Percentiles rank a stretch among this genome's conserved stretches.
phyloP scores from a whole-genome alignment of 2,888 invertebrate species.

The Hetaerina titia region DNA sequence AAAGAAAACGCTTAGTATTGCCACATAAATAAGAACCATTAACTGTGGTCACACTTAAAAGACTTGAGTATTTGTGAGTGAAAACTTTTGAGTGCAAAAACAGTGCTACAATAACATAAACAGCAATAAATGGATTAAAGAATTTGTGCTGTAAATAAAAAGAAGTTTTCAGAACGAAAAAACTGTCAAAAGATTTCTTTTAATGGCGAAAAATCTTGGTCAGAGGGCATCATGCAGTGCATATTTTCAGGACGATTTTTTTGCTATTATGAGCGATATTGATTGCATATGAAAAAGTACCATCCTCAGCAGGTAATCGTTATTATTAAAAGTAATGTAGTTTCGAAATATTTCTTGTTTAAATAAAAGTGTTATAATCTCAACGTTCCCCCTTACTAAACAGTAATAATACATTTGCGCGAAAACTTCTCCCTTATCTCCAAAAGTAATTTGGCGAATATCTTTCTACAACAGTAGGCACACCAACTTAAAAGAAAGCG shows the following conservation, averaged over 20 bases:
- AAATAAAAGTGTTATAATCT: too few species aligned
- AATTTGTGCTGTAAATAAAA: background rate
- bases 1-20: background rate
- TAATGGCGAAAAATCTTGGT: background rate
- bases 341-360: too few species aligned
- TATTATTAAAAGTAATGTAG: too few species aligned
- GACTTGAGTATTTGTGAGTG: background rate
- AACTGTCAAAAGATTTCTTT: background rate
- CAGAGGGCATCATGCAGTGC: background rate
- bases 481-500: too few species aligned
- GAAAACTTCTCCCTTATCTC: too few species aligned
- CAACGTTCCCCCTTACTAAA: too few species aligned
- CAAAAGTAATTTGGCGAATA: too few species aligned
- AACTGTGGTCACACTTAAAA: background rate
- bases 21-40: background rate
- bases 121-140: background rate
- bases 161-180: background rate
- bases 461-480: too few species aligned
- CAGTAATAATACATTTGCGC: too few species aligned
- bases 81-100: background rate
- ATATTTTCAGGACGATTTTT: background rate
- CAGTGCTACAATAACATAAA: background rate
- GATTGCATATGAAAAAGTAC: too few species aligned
- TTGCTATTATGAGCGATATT: background rate
- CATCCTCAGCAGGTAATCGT: too few species aligned